phyloP scores from a whole-genome alignment of 2,113 vertebrate species.

The Lamprologus callipterus region DNA sequence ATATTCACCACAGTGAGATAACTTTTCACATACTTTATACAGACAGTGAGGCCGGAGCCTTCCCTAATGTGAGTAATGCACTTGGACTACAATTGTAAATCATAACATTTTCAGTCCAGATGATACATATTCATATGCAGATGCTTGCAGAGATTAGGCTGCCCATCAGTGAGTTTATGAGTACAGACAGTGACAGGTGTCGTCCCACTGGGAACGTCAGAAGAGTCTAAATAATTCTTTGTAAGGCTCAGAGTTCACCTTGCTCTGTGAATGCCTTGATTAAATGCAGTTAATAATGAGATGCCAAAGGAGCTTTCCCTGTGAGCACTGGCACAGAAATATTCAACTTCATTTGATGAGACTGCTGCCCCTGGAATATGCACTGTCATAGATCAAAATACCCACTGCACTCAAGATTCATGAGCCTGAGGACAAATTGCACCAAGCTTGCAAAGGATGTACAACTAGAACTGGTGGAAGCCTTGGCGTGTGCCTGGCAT shows the following conservation, averaged over 20 bases:
- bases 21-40: background rate
- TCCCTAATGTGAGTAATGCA: background rate
- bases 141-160: background rate
- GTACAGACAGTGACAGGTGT: slow-evolving; percentile 25
- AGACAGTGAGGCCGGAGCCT: background rate
- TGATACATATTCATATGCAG: background rate
- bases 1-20: background rate
- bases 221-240: slow-evolving; percentile 53
- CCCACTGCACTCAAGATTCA: slow-evolving; percentile 22
- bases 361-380: background rate
- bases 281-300: slow-evolving; percentile 63
- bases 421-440: slow-evolving; percentile 7
- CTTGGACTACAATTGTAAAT: background rate
- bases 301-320: background rate
- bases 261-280: slow-evolving; percentile 39
- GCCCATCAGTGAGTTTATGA: background rate
- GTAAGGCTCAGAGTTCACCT: slow-evolving; percentile 36
- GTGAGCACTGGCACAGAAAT: background rate
- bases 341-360: background rate
- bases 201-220: slow-evolving; percentile 18
- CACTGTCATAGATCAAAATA: slow-evolving; percentile 47
- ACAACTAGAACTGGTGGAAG: background rate
- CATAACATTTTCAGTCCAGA: background rate
- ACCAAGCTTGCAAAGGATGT: background rate
- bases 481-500: background rate